Conservation (phyloP, 2,113 vertebrate species). For the Myotis lucifugus region DNA sequence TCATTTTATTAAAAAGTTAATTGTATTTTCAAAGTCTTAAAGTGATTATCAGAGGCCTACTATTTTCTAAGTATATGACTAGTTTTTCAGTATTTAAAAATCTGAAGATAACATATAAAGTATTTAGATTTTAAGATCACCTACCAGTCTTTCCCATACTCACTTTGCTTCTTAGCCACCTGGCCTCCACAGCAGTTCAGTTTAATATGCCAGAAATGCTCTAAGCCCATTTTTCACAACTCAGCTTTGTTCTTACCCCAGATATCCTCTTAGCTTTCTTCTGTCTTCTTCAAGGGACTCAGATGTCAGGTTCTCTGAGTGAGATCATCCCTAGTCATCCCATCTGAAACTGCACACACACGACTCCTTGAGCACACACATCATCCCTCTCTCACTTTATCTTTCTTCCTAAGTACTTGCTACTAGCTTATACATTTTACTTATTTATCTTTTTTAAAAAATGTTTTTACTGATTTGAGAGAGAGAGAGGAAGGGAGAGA, state of each 20-base stretch:
- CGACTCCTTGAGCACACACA: accelerated
- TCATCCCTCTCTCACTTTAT: neutral
- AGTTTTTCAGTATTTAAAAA: neutral
- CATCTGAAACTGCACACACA: neutral
- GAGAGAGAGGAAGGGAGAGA: no score
- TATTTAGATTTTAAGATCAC: neutral
- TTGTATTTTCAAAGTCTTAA: neutral
- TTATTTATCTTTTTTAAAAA: neutral
- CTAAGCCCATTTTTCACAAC: no score
- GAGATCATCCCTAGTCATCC: neutral
- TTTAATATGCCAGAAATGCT: neutral
- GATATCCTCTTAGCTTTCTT: neutral
- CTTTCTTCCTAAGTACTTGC: neutral
- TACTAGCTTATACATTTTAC: neutral
- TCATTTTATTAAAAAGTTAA: neutral
- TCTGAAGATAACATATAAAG: neutral
- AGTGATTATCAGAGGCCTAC: neutral
- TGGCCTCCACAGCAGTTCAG: neutral
- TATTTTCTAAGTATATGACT: neutral
- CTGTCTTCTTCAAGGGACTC: neutral
- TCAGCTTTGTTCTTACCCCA: neutral
- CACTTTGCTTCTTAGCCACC: neutral
- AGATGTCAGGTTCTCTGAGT: neutral
- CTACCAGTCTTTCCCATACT: neutral
- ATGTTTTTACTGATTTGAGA: no score